A percentile compares a stretch with the other conserved stretches of the same genome.
phyloP scores from a whole-genome alignment of 92 coral and sea anemone species.

The Parazoanthus darwini region DNA sequence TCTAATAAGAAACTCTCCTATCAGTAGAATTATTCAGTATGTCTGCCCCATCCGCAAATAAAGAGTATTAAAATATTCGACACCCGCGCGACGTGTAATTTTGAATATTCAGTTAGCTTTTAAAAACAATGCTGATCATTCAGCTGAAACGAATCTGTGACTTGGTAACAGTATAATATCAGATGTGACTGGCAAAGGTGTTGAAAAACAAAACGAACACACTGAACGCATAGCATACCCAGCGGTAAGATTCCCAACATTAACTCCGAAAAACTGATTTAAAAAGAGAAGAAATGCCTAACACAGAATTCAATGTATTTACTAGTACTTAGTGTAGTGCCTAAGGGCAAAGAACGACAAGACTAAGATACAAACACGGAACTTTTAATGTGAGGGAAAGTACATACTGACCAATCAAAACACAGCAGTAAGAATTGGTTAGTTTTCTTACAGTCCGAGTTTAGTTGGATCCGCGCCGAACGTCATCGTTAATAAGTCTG shows the following conservation, averaged over 20 bases:
- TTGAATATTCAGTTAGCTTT: not conserved
- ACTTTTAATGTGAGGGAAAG: too few relatives aligned
- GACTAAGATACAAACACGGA: not conserved
- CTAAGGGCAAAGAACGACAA: not conserved
- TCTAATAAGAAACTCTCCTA: not conserved
- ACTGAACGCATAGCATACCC: too few relatives aligned
- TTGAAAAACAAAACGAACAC: not conserved
- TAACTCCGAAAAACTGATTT: too few relatives aligned
- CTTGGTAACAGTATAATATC: conserved; percentile 11
- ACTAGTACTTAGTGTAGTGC: not conserved
- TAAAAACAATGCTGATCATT: not conserved
- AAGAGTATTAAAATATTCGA: not conserved
- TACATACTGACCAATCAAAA: not conserved
- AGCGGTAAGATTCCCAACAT: not conserved
- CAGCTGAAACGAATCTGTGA: not conserved
- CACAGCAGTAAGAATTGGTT: too few relatives aligned
- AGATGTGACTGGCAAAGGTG: not conserved
- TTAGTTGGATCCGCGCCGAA: too few relatives aligned
- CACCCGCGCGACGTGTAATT: not conserved
- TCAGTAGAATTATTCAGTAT: not conserved
- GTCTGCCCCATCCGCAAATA: not conserved
- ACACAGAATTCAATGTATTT: too few relatives aligned
- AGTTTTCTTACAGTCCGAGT: too few relatives aligned
- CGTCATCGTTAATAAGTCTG: too few relatives aligned
- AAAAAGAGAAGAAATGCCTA: too few relatives aligned